Evolutionary conservation across 2,113 vertebrate species (phyloP).

Genomic region (Scomber scombrus): DNA sequence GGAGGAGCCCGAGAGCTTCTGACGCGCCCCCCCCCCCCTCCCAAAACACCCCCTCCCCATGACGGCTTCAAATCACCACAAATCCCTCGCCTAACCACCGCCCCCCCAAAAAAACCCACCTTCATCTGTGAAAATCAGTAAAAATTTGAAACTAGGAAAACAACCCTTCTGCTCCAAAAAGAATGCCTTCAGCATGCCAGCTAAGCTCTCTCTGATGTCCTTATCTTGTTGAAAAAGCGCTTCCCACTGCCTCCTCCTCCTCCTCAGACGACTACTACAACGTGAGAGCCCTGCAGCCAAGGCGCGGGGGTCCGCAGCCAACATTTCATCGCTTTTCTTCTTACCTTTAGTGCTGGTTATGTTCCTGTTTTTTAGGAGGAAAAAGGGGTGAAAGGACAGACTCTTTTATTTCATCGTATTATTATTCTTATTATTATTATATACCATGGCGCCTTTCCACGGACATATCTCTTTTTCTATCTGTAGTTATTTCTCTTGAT

Average conservation of each 20-base stretch:
- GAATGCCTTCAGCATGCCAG: constrained; percentile 82
- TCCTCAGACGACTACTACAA: constrained; percentile 58
- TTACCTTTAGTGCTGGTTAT: constrained; percentile 67
- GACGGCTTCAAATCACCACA: constrained; percentile 11
- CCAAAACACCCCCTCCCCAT: neutral
- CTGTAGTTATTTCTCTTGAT: constrained; percentile 78
- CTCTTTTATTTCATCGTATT: constrained; percentile 79
- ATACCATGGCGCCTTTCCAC: constrained; percentile 82
- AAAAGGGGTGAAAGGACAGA: constrained; percentile 68
- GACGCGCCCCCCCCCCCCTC: constrained; percentile 45
- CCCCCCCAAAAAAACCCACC: neutral
- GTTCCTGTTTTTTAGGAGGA: constrained; percentile 71
- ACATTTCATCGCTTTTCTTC: constrained; percentile 75
- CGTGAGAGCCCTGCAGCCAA: constrained; percentile 56
- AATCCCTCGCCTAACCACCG: neutral
- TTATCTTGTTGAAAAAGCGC: constrained; percentile 73
- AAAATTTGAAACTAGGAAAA: constrained; percentile 61
- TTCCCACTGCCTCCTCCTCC: constrained; percentile 78
- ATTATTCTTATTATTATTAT: too few relatives aligned
- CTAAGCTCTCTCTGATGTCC: constrained; percentile 80
- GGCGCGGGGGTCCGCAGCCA: constrained; percentile 31
- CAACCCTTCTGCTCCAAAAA: constrained; percentile 58
- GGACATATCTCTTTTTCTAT: constrained; percentile 81
- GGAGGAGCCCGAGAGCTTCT: constrained; percentile 95
- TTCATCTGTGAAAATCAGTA: constrained; percentile 31